Evolutionary conservation across 2,797 vertebrate genomes (phyloP).

Genomic region (Anguilla pacifica): DNA sequence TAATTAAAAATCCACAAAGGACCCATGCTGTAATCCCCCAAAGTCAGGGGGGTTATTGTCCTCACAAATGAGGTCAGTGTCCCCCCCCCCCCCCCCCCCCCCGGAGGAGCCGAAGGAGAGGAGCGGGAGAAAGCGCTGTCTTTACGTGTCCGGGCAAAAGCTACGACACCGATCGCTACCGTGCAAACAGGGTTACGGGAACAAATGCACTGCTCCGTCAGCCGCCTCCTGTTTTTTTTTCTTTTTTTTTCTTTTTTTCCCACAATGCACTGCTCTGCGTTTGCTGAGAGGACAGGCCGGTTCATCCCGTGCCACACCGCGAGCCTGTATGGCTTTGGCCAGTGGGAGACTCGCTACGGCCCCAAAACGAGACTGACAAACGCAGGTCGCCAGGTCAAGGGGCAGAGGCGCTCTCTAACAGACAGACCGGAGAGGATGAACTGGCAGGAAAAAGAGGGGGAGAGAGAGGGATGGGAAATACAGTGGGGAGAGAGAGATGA

Average conservation of each 20-base stretch:
- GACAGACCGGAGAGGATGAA: neutral
- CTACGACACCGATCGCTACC: neutral
- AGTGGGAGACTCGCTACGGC: neutral
- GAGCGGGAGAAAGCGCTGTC: neutral
- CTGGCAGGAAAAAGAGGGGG: neutral
- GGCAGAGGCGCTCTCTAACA: neutral
- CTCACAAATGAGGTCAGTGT: conserved; percentile 85
- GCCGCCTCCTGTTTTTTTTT: neutral
- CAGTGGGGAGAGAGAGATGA: neutral
- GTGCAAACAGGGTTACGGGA: conserved; percentile 47
- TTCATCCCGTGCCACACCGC: neutral
- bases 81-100: no score
- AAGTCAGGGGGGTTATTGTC: conserved; percentile 87
- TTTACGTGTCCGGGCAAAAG: neutral
- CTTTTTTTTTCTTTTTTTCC: neutral
- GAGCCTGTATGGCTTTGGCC: neutral
- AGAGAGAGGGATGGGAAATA: neutral
- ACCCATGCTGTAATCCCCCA: conserved; percentile 85
- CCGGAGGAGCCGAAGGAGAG: conserved; percentile 64
- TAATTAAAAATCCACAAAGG: conserved; percentile 84
- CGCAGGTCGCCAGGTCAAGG: neutral
- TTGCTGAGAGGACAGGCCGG: neutral
- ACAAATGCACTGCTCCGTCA: neutral
- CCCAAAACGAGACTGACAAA: neutral
- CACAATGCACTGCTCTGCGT: neutral